phyloP scores from a whole-genome alignment of 1,140 invertebrate species.

The Drosophila tropicalis region DNA sequence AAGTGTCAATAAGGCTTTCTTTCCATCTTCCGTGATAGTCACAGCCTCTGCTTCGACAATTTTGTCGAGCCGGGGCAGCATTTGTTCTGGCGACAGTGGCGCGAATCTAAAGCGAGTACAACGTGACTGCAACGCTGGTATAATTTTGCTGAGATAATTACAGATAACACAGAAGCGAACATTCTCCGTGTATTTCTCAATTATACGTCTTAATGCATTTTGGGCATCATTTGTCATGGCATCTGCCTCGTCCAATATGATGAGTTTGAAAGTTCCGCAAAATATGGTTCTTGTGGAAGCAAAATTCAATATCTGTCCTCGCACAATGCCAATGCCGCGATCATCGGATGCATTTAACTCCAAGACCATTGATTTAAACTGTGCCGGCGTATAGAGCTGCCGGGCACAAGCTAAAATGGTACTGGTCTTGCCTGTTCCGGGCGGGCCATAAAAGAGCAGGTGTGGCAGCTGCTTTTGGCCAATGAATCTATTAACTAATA shows the following conservation, averaged over 20 bases:
- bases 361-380: constrained; percentile 88
- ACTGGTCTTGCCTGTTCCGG: constrained; percentile 99
- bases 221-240: constrained; percentile 99
- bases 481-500: constrained; percentile 95
- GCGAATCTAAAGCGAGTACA: constrained; percentile 99
- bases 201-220: constrained; percentile 98
- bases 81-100: constrained; percentile 93
- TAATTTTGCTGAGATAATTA: constrained; percentile 99
- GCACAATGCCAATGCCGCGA: constrained; percentile 97
- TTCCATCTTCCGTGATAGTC: constrained; percentile 94
- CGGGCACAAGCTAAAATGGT: constrained; percentile 98
- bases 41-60: constrained; percentile 94
- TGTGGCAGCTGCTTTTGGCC: constrained; percentile 96
- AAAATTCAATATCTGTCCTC: constrained; percentile 98
- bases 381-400: constrained; percentile 94
- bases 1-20: constrained; percentile 94
- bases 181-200: constrained; percentile 99
- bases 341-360: constrained; percentile 99
- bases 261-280: constrained; percentile 96
- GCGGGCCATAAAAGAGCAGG: constrained; percentile 98
- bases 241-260: constrained; percentile 99
- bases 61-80: constrained; percentile 93
- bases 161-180: constrained; percentile 99
- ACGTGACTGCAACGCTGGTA: constrained; percentile 98
- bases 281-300: constrained; percentile 98